phyloP scores from a whole-genome alignment of 2,888 invertebrate genomes.

The Minunthozetes semirufus region DNA sequence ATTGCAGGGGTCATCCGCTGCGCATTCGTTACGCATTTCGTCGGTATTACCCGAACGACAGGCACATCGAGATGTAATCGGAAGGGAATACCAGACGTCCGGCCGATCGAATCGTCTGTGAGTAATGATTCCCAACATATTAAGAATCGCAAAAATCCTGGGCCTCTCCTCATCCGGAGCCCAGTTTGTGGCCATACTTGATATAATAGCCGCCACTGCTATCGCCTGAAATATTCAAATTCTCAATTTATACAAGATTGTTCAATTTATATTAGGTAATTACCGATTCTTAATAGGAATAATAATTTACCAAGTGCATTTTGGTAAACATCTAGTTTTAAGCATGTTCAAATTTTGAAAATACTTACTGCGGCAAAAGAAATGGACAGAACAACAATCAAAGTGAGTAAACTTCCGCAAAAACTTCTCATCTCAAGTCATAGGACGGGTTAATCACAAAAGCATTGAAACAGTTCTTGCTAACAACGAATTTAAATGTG shows the following conservation, averaged over 20 bases:
- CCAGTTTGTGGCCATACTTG: neutral
- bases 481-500: too few species aligned
- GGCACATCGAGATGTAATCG: neutral
- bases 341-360: too few species aligned
- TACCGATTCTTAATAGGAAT: too few species aligned
- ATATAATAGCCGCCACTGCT: neutral
- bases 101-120: neutral
- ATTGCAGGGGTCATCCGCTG: neutral
- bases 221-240: neutral
- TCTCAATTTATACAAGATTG: neutral
- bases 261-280: too few species aligned
- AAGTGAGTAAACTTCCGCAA: neutral
- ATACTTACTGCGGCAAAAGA: slow-evolving; percentile 13
- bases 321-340: too few species aligned
- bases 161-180: neutral
- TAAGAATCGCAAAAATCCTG: neutral
- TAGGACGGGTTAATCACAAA: neutral
- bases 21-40: neutral
- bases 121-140: neutral
- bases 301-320: too few species aligned
- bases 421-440: neutral
- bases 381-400: neutral
- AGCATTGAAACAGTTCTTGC: too few species aligned
- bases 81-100: neutral
- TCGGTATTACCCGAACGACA: neutral